Base-by-base conservation (phyloP, 2,888 invertebrate species). In the Chesias legatella region DNA sequence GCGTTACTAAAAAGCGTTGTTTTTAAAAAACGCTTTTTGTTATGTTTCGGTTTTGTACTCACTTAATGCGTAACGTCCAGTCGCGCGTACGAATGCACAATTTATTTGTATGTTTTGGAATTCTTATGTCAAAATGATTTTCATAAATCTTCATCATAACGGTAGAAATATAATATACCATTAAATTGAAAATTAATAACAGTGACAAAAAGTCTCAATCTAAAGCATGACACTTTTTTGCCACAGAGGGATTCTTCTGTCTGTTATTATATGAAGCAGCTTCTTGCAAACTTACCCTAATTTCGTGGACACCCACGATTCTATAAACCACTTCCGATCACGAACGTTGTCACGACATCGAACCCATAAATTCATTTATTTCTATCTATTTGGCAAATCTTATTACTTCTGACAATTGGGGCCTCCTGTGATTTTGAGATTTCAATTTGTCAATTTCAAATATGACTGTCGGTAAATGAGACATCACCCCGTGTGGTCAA, bases 401-500 rank as follows among this genome's bases (percentile, higher is more conserved):
- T 68, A 64, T 70, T 67, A 64, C 56, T 58, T 56, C 49, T 49
- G 60, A 76, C 73, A 77, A 71, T 70, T 47, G 54, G 10, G 81
- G 82, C 84, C 82, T 73, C 83, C 83, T 74, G 77, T 56, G 63
- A 60, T 64, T 72, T 48, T 42, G 58, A 65, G 60, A 44, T 58
- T 56, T 58, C 76, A 75, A 79, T 81, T 84, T 86, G 80, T 84
- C 75, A 77, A 64, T 72, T 73, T 66, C 67, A 70, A 73, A 65
- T 70, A 77, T 73, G 60, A 58, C 56, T 53, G 58, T 60, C 67
- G 54, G 54, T 65, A 78, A 86, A 65, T 81, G 59, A 86, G 86
- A 79, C 60, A 63, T 86, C 84, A 81, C 56, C 64, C 60, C 85
- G 86, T 82, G 86, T 80, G 86, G 85, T 58, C 75, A 63, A 39